These are phyloP conservation scores for Crotalus tigris DNA, from an alignment of 2,113 vertebrate genomes.

Conservation along the genomic window DNA sequence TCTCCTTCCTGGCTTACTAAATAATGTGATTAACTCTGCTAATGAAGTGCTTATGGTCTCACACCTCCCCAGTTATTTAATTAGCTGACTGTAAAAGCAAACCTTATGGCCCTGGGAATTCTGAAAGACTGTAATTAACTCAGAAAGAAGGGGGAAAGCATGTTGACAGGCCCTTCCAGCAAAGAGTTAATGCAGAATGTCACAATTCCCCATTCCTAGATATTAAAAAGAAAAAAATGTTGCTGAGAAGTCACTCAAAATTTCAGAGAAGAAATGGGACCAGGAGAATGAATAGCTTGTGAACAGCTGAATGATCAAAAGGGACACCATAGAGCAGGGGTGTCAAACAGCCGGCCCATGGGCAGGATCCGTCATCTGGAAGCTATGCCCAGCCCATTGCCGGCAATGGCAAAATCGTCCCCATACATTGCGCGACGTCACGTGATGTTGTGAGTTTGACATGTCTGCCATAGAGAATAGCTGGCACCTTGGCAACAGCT, in stretches of 20 bases:
- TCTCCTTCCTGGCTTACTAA: slow-evolving; percentile 19
- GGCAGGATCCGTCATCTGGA: too few relatives aligned
- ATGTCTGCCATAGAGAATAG: neutral
- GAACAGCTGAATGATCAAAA: neutral
- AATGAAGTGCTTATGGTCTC: slow-evolving; percentile 31
- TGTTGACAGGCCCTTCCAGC: neutral
- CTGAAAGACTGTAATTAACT: slow-evolving; percentile 18
- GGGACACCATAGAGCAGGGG: neutral
- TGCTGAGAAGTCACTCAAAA: neutral
- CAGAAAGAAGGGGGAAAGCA: neutral
- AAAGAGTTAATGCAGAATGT: slow-evolving; percentile 4
- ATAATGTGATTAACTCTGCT: slow-evolving; percentile 30
- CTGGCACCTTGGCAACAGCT: neutral
- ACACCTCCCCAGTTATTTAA: slow-evolving; percentile 31
- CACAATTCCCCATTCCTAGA: neutral
- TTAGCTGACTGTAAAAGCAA: slow-evolving; percentile 32
- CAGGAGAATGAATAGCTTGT: neutral
- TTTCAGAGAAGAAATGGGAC: neutral
- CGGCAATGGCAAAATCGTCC: too few relatives aligned
- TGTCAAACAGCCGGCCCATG: too few relatives aligned
- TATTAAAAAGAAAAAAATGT: neutral
- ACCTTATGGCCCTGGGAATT: slow-evolving; percentile 20
- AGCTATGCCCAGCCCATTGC: too few relatives aligned
- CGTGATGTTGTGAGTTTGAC: too few relatives aligned
- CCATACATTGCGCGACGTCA: too few relatives aligned